Evolutionary conservation across 2,888 invertebrate species (phyloP).

Genomic region (Andrena praecox): DNA sequence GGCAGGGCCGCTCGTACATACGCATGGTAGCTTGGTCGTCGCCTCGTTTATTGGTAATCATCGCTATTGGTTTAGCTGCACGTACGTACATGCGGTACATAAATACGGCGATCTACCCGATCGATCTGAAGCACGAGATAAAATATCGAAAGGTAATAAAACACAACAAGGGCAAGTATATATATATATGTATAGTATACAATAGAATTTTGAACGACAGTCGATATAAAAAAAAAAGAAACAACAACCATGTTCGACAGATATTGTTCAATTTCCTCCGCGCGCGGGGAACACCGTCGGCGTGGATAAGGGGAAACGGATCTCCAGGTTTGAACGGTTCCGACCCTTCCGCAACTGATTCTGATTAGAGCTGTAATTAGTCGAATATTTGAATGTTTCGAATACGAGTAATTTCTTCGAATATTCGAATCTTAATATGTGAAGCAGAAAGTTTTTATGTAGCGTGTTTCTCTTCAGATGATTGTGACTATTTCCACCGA

Average conservation of each 20-base stretch:
- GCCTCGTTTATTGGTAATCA: constrained; percentile 5
- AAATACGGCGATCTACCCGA: constrained; percentile 75
- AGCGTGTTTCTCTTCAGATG: too few relatives aligned
- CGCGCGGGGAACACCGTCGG: not conserved
- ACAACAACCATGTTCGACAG: constrained; percentile 79
- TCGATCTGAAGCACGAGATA: constrained; percentile 82
- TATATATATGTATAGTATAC: constrained; percentile 78
- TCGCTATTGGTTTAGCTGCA: constrained; percentile 44
- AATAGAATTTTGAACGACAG: constrained; percentile 81
- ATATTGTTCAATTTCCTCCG: constrained; percentile 34
- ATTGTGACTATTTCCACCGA: too few relatives aligned
- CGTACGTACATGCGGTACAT: constrained; percentile 74
- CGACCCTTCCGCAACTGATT: too few relatives aligned
- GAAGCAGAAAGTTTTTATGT: too few relatives aligned
- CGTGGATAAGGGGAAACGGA: not conserved
- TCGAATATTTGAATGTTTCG: too few relatives aligned
- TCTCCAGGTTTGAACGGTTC: too few relatives aligned
- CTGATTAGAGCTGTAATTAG: too few relatives aligned
- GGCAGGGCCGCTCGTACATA: not conserved
- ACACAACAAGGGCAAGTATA: constrained; percentile 83
- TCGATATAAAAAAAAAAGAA: constrained; percentile 81
- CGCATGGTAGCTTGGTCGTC: not conserved
- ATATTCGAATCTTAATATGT: too few relatives aligned
- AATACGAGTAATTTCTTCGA: too few relatives aligned
- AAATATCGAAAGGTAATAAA: constrained; percentile 83